phyloP scores from a whole-genome alignment of 2,797 vertebrate genomes.

The Sebastes nivosus region DNA sequence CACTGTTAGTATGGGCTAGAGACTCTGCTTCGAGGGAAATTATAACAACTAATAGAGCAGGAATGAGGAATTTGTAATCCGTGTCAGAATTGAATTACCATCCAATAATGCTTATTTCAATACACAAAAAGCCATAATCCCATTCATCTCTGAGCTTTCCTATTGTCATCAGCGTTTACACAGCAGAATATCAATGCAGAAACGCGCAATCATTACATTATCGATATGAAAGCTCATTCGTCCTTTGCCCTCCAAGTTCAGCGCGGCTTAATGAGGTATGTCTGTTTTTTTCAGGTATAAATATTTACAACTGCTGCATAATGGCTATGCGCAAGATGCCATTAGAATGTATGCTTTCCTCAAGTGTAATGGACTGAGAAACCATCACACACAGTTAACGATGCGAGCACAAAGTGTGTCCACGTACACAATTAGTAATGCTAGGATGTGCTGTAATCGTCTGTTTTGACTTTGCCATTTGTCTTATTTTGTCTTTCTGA shows the following conservation, averaged over 20 bases:
- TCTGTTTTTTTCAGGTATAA: conserved; percentile 62
- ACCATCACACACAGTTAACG: conserved; percentile 61
- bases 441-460: conserved; percentile 46
- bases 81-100: conserved; percentile 74
- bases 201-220: conserved; percentile 56
- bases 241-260: conserved; percentile 65
- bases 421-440: conserved; percentile 60
- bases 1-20: conserved; percentile 42
- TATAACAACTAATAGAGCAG: conserved; percentile 65
- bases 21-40: conserved; percentile 49
- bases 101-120: conserved; percentile 76
- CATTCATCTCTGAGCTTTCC: conserved; percentile 69
- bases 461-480: conserved; percentile 37
- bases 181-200: conserved; percentile 59
- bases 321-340: conserved; percentile 42
- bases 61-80: conserved; percentile 72
- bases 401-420: conserved; percentile 50
- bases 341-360: conserved; percentile 62
- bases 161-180: conserved; percentile 55
- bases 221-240: conserved; percentile 62
- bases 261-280: conserved; percentile 57
- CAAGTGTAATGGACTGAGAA: conserved; percentile 65
- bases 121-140: conserved; percentile 69
- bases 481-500: conserved; percentile 19
- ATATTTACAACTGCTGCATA: conserved; percentile 71